Evolutionary conservation across 37 sponge, comb jelly and placozoan genomes (phyloP), one percentile per base, ranked within the genome.

Genomic region (Ianthella basta): DNA sequence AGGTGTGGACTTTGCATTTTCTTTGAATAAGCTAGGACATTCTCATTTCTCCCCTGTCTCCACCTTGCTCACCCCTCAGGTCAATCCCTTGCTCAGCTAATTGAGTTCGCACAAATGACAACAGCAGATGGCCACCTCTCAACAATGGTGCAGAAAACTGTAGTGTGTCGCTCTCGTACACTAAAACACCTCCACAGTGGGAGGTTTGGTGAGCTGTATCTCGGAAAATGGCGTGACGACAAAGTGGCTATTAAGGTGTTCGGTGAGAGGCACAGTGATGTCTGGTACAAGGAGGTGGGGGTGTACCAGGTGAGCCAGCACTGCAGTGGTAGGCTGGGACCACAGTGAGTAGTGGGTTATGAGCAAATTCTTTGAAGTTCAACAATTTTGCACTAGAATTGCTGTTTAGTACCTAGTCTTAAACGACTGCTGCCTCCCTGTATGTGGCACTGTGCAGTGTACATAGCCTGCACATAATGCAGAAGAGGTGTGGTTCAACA

Each of bases 301-400:
- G 20, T 86, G 23, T 86, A 86, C 72, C 64, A 86, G 88, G 88
- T 88, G 39, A 72, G 79, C 35, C 2, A 27, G 3, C 50, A 44
- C 50, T 8, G 50, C 8, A 44, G 50, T 8, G 3, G 50, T 44
- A 44, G 50, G 3, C 50, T 44, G 8, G 50, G 8, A n/a, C n/a
- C n/a, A n/a, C n/a, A n/a, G n/a, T n/a, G n/a, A n/a, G n/a, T n/a
- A n/a, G n/a, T n/a, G n/a, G n/a, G n/a, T n/a, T n/a, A n/a, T n/a
- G n/a, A n/a, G n/a, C n/a, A n/a, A n/a, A n/a, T n/a, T n/a, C n/a
- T n/a, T n/a, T n/a, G n/a, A n/a, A n/a, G n/a, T n/a, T n/a, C n/a
- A n/a, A n/a, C n/a, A n/a, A n/a, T n/a, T n/a, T n/a, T n/a, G n/a
- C n/a, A n/a, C n/a, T n/a, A n/a, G n/a, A n/a, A n/a, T n/a, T n/a